phyloP scores from a whole-genome alignment of 2,113 vertebrate species.

The Rhinolophus ferrumequinum region DNA sequence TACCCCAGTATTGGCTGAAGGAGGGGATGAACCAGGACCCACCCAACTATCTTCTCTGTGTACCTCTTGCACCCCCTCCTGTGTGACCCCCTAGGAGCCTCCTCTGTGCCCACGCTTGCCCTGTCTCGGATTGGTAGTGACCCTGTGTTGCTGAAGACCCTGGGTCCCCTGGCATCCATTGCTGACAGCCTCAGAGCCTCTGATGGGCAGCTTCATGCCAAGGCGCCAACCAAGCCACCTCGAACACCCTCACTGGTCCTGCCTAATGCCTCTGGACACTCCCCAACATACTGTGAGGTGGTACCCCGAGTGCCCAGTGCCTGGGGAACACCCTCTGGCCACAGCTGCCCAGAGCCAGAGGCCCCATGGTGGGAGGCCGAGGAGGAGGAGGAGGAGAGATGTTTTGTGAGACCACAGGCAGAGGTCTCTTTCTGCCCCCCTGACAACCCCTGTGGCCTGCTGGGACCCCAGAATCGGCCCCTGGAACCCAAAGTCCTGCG shows the following conservation, averaged over 20 bases:
- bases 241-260: constrained; percentile 86
- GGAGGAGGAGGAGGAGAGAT: constrained; percentile 48
- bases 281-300: constrained; percentile 86
- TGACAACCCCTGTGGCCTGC: constrained; percentile 86
- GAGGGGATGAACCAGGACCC: too few relatives aligned
- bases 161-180: constrained; percentile 55
- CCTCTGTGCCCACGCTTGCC: constrained; percentile 76
- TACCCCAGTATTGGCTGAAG: not conserved
- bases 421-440: constrained; percentile 85
- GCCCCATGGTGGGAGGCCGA: constrained; percentile 52
- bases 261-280: constrained; percentile 63
- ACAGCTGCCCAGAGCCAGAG: constrained; percentile 23
- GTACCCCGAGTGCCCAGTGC: constrained; percentile 80
- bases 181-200: constrained; percentile 86
- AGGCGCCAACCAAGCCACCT: constrained; percentile 90
- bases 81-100: constrained; percentile 61
- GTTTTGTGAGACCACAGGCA: constrained; percentile 86
- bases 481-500: constrained; percentile 88
- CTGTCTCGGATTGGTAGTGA: constrained; percentile 91
- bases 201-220: constrained; percentile 91
- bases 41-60: not conserved
- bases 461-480: constrained; percentile 90
- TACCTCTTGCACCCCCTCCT: not conserved
- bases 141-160: constrained; percentile 84
- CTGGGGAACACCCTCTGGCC: not conserved